A percentile compares a stretch with the other conserved stretches of the same genome.
Evolutionary conservation across 2,113 vertebrate species (phyloP).

Genomic region (Gambusia affinis): DNA sequence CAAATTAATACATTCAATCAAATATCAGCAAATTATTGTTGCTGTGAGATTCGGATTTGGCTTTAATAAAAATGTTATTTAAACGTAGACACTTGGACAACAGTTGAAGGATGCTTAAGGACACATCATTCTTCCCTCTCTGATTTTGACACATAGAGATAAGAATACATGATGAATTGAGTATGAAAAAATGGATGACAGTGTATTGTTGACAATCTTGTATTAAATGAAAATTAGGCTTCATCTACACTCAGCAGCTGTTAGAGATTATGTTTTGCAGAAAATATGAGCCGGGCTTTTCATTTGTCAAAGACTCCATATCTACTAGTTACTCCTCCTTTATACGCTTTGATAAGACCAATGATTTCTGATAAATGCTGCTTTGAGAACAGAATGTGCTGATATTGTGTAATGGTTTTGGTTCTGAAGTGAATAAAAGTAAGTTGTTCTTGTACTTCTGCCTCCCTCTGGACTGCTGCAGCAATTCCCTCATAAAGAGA

Average conservation of each 20-base stretch:
- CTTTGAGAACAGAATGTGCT: not conserved
- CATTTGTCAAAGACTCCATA: not conserved
- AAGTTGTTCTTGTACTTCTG: no score
- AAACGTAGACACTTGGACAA: not conserved
- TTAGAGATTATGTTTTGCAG: not conserved
- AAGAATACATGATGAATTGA: conserved; percentile 28
- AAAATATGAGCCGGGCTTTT: not conserved
- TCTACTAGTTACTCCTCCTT: not conserved
- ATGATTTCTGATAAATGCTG: not conserved
- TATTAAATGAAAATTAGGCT: conserved; percentile 12
- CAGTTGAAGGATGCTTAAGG: not conserved
- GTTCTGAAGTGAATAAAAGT: no score
- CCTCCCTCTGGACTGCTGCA: no score
- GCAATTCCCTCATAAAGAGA: no score
- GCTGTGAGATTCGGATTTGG: not conserved
- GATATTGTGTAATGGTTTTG: not conserved
- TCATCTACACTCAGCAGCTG: not conserved
- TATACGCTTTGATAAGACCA: not conserved
- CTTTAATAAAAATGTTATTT: not conserved
- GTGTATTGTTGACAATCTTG: not conserved
- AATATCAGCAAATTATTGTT: not conserved
- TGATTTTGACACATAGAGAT: conserved; percentile 27
- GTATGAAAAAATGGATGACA: not conserved
- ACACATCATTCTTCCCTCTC: conserved; percentile 3
- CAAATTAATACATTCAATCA: conserved; percentile 18